Evolutionary conservation across 2,797 vertebrate species (phyloP).

Genomic region (Pagetopsis macropterus): DNA sequence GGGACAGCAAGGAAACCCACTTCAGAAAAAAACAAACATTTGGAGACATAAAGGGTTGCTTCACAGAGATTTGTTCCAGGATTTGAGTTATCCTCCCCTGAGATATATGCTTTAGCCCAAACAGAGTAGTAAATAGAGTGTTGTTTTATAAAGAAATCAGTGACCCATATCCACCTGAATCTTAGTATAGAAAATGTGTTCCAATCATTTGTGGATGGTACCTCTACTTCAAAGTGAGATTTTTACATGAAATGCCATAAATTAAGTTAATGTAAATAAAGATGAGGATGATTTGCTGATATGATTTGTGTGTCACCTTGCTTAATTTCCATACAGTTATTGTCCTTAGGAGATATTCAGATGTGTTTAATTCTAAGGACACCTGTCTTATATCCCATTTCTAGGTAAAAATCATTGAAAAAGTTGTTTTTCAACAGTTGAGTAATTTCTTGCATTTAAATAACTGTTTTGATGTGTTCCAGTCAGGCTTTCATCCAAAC

Average conservation of each 20-base stretch:
- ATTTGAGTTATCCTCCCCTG: background rate
- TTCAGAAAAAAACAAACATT: slow-evolving; percentile 5
- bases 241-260: background rate
- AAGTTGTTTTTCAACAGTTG: too few species aligned
- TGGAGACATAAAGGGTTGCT: background rate
- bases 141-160: too few species aligned
- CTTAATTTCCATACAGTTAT: background rate
- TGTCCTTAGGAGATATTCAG: background rate
- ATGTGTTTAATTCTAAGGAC: background rate
- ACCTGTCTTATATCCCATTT: background rate
- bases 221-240: background rate
- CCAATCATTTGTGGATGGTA: background rate
- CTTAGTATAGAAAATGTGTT: too few species aligned
- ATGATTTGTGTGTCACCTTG: background rate
- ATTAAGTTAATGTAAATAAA: background rate
- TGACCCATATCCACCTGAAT: too few species aligned
- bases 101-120: too few species aligned
- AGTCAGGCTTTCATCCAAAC: too few species aligned
- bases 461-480: too few species aligned
- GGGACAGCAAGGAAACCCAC: background rate
- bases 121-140: background rate
- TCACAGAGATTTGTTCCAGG: background rate
- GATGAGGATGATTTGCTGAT: background rate
- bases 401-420: too few species aligned
- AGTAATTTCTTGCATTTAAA: too few species aligned